A percentile compares a stretch with the other conserved stretches of the same genome.
Conservation (phyloP, 1,140 invertebrate genomes). For the Drosophila parabipectinata region DNA sequence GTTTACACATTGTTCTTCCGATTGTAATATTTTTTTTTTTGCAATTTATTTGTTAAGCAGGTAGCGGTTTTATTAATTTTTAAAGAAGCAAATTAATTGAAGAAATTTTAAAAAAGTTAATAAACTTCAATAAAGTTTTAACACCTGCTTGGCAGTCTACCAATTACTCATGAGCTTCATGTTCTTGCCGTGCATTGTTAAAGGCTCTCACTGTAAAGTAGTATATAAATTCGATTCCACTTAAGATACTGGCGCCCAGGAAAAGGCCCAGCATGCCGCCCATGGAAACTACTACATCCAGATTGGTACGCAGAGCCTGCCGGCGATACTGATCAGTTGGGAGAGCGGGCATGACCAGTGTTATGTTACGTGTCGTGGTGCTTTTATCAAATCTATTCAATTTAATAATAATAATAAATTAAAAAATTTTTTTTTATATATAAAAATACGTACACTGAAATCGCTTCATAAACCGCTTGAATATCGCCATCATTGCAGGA, state of each 20-base stretch:
- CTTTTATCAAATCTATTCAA: constrained; percentile 6
- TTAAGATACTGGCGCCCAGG: constrained; percentile 85
- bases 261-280: constrained; percentile 85
- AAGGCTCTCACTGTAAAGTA: constrained; percentile 80
- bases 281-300: constrained; percentile 84
- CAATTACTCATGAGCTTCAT: constrained; percentile 9
- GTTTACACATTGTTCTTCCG: background rate
- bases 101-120: background rate
- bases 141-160: constrained; percentile 12
- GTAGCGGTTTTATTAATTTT: background rate
- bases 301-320: constrained; percentile 84
- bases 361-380: constrained; percentile 23
- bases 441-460: constrained; percentile 29
- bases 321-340: constrained; percentile 84
- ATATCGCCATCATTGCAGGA: constrained; percentile 86
- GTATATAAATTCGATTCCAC: constrained; percentile 85
- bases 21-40: too few relatives aligned
- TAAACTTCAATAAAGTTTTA: background rate
- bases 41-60: background rate
- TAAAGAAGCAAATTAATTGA: background rate
- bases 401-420: too few relatives aligned
- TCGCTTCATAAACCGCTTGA: constrained; percentile 61
- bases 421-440: too few relatives aligned
- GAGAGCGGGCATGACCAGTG: constrained; percentile 53
- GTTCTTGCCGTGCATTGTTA: constrained; percentile 30